phyloP scores from a whole-genome alignment of 1,140 invertebrate genomes.

The Heliconius hewitsoni region DNA sequence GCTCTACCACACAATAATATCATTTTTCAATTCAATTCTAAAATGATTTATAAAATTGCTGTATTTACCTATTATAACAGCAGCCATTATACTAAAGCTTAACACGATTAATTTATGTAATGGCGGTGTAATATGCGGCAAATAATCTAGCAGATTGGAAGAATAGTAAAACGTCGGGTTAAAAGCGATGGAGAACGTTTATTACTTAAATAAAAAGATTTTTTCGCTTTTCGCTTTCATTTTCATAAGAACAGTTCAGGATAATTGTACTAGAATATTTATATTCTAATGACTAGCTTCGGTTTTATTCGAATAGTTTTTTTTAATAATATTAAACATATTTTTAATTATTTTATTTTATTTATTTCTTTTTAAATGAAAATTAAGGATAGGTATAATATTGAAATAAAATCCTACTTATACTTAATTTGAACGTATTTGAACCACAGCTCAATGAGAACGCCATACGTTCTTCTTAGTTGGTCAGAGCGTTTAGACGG shows the following conservation, averaged over 20 bases:
- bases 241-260: background rate
- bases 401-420: too few relatives aligned
- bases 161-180: background rate
- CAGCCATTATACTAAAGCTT: background rate
- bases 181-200: background rate
- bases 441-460: too few relatives aligned
- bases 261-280: too few relatives aligned
- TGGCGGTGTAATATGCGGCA: background rate
- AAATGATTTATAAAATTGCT: background rate
- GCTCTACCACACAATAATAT: background rate
- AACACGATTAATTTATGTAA: slow-evolving; percentile 10
- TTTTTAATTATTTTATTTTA: too few relatives aligned
- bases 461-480: too few relatives aligned
- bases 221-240: background rate
- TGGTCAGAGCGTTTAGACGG: too few relatives aligned
- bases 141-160: slow-evolving; percentile 11
- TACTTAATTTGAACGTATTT: too few relatives aligned
- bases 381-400: too few relatives aligned
- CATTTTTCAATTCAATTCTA: background rate
- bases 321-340: too few relatives aligned
- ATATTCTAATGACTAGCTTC: too few relatives aligned
- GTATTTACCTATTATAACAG: background rate
- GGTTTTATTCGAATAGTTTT: too few relatives aligned
- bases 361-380: too few relatives aligned
- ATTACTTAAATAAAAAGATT: background rate